phyloP scores from a whole-genome alignment of 1,140 invertebrate species.

The Himalopsyche phryganea region DNA sequence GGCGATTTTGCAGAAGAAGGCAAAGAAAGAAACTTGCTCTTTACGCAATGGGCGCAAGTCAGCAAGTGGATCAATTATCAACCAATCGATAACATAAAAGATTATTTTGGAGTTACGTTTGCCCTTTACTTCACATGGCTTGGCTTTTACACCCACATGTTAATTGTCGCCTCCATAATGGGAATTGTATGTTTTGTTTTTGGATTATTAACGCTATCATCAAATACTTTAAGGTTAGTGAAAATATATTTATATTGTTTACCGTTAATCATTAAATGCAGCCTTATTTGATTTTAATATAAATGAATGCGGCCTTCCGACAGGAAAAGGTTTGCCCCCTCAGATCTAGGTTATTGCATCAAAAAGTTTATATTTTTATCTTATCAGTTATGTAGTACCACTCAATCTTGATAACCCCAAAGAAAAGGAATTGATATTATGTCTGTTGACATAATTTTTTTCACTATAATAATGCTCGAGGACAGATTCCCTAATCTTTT shows the following conservation, averaged over 20 bases:
- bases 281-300: too few relatives aligned
- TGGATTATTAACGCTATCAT: conserved; percentile 68
- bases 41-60: conserved; percentile 81
- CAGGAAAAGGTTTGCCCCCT: too few relatives aligned
- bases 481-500: too few relatives aligned
- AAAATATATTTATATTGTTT: not conserved
- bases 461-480: too few relatives aligned
- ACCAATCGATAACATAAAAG: conserved; percentile 82
- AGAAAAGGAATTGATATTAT: too few relatives aligned
- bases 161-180: conserved; percentile 82
- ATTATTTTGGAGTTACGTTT: conserved; percentile 86
- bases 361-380: too few relatives aligned
- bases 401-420: too few relatives aligned
- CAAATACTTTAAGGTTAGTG: conserved; percentile 68
- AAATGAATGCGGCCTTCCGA: too few relatives aligned
- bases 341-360: too few relatives aligned
- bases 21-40: conserved; percentile 71
- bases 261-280: too few relatives aligned
- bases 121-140: conserved; percentile 95
- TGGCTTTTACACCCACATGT: conserved; percentile 92
- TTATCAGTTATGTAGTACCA: too few relatives aligned
- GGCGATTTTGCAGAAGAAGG: conserved; percentile 65
- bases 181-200: conserved; percentile 81
- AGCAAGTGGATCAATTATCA: conserved; percentile 80
- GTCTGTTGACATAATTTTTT: too few relatives aligned